Evolutionary conservation across 2,888 invertebrate genomes (phyloP).

Genomic region (Perizoma affinitatum): DNA sequence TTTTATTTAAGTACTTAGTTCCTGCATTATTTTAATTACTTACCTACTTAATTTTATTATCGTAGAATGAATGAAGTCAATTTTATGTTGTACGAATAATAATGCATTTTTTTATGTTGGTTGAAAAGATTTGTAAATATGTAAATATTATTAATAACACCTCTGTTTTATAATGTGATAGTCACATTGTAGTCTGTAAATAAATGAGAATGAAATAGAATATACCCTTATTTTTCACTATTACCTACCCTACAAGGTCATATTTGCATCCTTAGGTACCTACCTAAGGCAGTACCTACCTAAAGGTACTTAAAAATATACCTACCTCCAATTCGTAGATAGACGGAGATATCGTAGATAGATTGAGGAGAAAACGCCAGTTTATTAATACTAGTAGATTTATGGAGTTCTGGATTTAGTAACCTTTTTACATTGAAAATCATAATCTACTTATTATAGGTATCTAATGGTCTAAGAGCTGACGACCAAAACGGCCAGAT

Average conservation of each 20-base stretch:
- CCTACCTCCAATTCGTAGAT: too few species aligned
- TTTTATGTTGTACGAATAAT: slow-evolving; percentile 51
- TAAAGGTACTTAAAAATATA: too few species aligned
- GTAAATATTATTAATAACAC: slow-evolving; percentile 74
- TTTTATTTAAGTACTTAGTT: slow-evolving; percentile 46
- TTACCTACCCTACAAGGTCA: neutral
- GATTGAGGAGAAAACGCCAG: too few species aligned
- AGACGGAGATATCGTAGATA: too few species aligned
- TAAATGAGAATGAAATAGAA: slow-evolving; percentile 78
- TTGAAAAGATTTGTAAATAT: slow-evolving; percentile 55
- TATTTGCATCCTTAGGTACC: neutral
- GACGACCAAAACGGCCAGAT: too few species aligned
- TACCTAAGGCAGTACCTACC: neutral
- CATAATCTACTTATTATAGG: too few species aligned
- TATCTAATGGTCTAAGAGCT: too few species aligned
- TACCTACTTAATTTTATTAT: too few species aligned
- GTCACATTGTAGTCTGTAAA: slow-evolving; percentile 80
- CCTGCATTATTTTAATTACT: too few species aligned
- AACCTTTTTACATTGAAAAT: too few species aligned
- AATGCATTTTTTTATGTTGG: slow-evolving; percentile 65
- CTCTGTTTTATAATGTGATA: slow-evolving; percentile 82
- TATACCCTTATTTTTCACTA: slow-evolving; percentile 40
- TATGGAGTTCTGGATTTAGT: too few species aligned
- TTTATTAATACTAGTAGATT: neutral
- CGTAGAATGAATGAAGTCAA: slow-evolving; percentile 43